phyloP scores from a whole-genome alignment of 2,113 vertebrate genomes.

The Narcine bancroftii region DNA sequence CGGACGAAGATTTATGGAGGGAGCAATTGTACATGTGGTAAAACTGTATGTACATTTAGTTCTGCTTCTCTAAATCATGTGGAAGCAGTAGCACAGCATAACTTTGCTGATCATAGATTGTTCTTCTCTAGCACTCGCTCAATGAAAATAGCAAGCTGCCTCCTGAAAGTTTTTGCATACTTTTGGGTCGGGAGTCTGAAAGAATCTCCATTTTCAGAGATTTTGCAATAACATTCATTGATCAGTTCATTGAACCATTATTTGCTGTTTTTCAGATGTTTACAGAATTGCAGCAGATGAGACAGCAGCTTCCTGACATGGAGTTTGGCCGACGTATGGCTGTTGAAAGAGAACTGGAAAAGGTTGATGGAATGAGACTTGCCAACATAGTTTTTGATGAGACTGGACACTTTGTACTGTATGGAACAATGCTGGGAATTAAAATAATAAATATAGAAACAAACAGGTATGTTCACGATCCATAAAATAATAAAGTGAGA shows the following conservation, averaged over 20 bases:
- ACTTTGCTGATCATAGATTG: not conserved
- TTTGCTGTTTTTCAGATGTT: slow-evolving; percentile 73
- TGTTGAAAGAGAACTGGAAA: slow-evolving; percentile 88
- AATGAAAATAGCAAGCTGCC: too few species aligned
- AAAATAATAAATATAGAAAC: slow-evolving; percentile 98
- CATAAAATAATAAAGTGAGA: not conserved
- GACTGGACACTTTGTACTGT: slow-evolving; percentile 93
- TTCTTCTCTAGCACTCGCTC: not conserved
- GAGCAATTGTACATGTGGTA: not conserved
- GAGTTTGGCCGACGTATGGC: slow-evolving; percentile 96
- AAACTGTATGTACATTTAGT: not conserved
- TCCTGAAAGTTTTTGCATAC: not conserved
- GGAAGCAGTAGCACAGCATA: not conserved
- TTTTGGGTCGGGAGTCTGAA: not conserved
- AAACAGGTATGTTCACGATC: slow-evolving; percentile 77
- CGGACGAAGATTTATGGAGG: too few species aligned
- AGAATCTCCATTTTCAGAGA: not conserved
- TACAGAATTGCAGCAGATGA: slow-evolving; percentile 97
- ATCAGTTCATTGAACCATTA: not conserved
- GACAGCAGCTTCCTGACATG: slow-evolving; percentile 96
- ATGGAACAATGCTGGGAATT: slow-evolving; percentile 96
- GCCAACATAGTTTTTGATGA: slow-evolving; percentile 94
- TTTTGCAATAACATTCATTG: not conserved
- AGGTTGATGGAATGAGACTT: slow-evolving; percentile 84
- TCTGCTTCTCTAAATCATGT: not conserved